Conservation (phyloP, 2,888 invertebrate species). For the Bombylius major region DNA sequence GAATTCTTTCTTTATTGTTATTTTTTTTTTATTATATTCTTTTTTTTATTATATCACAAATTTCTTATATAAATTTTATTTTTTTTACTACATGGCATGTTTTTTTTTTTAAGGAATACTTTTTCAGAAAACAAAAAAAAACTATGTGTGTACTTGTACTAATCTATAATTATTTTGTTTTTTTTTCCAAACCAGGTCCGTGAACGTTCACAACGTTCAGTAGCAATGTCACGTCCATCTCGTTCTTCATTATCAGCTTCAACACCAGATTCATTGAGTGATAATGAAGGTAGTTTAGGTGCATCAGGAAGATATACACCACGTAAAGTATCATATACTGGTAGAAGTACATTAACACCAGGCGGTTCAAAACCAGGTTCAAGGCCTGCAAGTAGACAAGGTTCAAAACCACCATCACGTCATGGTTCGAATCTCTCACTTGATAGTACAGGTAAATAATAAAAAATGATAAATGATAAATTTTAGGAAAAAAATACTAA, state of each 20-base stretch:
- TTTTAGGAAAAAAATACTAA: too few relatives aligned
- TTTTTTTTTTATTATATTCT: too few relatives aligned
- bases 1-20: too few relatives aligned
- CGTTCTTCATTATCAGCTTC: conserved; percentile 72
- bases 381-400: conserved; percentile 70
- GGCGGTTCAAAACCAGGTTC: conserved; percentile 75
- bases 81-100: too few relatives aligned
- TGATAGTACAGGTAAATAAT: conserved; percentile 65
- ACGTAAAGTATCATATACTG: conserved; percentile 48
- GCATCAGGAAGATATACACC: conserved; percentile 51
- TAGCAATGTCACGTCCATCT: conserved; percentile 75
- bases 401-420: conserved; percentile 85
- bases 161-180: too few relatives aligned
- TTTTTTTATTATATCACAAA: too few relatives aligned
- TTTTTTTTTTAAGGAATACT: too few relatives aligned
- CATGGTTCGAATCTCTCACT: conserved; percentile 86
- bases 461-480: not conserved
- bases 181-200: conserved; percentile 51
- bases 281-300: conserved; percentile 69
- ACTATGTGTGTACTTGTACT: too few relatives aligned
- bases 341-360: conserved; percentile 52
- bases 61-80: too few relatives aligned
- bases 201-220: conserved; percentile 81
- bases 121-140: too few relatives aligned
- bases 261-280: conserved; percentile 79